A percentile compares a stretch with the other conserved stretches of the same genome.
Conservation (phyloP, 1,140 invertebrate genomes). For the Conus ventricosus region DNA sequence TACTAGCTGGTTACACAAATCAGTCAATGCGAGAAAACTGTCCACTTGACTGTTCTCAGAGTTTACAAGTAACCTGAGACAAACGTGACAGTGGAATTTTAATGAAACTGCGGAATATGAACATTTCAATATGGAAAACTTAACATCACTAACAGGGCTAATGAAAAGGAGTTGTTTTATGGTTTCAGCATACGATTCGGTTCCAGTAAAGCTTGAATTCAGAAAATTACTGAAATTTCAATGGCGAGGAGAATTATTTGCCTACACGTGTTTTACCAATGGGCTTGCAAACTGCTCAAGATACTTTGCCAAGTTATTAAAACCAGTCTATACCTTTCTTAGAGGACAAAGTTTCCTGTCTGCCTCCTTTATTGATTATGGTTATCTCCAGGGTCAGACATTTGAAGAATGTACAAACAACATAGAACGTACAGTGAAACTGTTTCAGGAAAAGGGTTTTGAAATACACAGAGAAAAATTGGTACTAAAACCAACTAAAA, state of each 20-base stretch:
- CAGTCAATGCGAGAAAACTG: neutral
- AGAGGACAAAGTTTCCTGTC: slow-evolving; percentile 36
- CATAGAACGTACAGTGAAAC: slow-evolving; percentile 31
- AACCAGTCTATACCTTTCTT: slow-evolving; percentile 48
- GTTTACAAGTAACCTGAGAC: no score
- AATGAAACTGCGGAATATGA: neutral
- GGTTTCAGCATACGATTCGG: slow-evolving; percentile 47
- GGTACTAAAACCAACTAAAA: neutral
- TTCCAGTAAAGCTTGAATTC: slow-evolving; percentile 38
- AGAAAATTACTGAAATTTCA: slow-evolving; percentile 46
- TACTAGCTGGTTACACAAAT: no score
- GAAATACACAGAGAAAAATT: slow-evolving; percentile 32
- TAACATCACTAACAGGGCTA: neutral
- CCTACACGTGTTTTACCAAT: slow-evolving; percentile 49
- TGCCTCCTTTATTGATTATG: slow-evolving; percentile 46
- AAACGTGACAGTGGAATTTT: neutral
- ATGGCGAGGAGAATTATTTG: slow-evolving; percentile 44
- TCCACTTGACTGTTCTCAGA: no score
- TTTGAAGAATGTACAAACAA: slow-evolving; percentile 40
- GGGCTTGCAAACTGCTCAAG: slow-evolving; percentile 40
- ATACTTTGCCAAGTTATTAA: slow-evolving; percentile 45
- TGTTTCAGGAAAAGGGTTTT: slow-evolving; percentile 43
- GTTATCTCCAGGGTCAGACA: slow-evolving; percentile 40
- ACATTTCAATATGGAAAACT: slow-evolving; percentile 12
- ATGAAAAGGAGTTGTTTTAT: slow-evolving; percentile 34